phyloP scores from a whole-genome alignment of 2,113 vertebrate genomes.

The Misgurnus mizolepis region DNA sequence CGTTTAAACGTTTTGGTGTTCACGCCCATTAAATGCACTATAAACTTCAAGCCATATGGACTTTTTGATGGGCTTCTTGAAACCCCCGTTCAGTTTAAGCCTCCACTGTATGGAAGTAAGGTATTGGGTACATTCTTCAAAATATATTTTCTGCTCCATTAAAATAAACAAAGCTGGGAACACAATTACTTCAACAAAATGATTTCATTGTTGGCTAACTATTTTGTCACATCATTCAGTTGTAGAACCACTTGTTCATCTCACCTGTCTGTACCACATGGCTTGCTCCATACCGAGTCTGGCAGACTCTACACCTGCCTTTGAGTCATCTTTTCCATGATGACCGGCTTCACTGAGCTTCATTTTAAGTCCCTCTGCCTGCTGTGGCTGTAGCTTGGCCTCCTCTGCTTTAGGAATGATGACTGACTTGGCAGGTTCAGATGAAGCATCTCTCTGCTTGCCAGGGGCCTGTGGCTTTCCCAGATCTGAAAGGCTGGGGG shows the following conservation, averaged over 20 bases:
- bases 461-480: constrained; percentile 81
- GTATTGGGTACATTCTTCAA: no score
- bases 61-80: no score
- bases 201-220: no score
- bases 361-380: constrained; percentile 88
- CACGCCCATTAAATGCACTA: no score
- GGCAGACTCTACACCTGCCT: constrained; percentile 82
- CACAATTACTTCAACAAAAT: no score
- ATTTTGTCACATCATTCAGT: background rate
- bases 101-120: no score
- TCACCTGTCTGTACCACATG: constrained; percentile 99
- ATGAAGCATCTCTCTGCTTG: constrained; percentile 85
- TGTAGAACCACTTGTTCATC: constrained; percentile 16
- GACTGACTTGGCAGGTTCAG: constrained; percentile 86
- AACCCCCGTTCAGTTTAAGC: no score
- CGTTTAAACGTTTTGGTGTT: no score
- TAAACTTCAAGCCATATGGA: no score
- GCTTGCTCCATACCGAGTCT: constrained; percentile 89
- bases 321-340: constrained; percentile 91
- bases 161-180: no score
- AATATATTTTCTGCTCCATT: no score
- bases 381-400: constrained; percentile 82
- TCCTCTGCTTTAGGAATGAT: constrained; percentile 92
- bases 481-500: constrained; percentile 87
- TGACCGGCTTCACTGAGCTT: constrained; percentile 85